phyloP scores from a whole-genome alignment of 2,113 vertebrate species.

The Rhabdornis inornatus region DNA sequence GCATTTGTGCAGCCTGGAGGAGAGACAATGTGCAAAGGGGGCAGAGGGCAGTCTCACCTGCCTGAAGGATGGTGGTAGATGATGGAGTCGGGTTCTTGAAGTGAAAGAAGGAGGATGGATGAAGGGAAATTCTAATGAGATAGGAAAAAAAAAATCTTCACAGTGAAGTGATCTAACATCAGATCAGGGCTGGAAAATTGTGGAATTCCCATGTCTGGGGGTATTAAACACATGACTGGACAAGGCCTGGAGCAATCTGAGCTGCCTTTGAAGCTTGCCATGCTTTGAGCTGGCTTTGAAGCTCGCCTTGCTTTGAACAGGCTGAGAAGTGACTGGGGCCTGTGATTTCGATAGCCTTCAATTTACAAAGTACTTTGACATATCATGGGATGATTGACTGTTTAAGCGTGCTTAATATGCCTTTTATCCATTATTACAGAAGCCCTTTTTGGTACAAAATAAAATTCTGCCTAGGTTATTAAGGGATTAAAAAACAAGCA shows the following conservation, averaged over 20 bases:
- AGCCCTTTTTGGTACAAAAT: background rate
- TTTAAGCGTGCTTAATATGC: background rate
- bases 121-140: background rate
- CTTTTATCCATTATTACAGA: background rate
- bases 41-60: background rate
- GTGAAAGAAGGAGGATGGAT: background rate
- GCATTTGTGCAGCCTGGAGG: background rate
- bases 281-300: background rate
- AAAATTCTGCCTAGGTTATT: background rate
- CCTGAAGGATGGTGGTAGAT: background rate
- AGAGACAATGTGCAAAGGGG: rapidly evolving
- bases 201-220: background rate
- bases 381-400: background rate
- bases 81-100: background rate
- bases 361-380: background rate
- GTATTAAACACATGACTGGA: background rate
- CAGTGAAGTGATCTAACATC: background rate
- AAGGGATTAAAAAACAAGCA: background rate
- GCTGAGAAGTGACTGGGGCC: background rate
- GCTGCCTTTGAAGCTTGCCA: background rate
- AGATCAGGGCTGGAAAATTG: background rate
- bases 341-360: background rate
- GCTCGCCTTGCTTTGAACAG: background rate
- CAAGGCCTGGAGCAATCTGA: background rate
- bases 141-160: background rate